Conservation (phyloP, 1,140 invertebrate species). For the Babylonia areolata region DNA sequence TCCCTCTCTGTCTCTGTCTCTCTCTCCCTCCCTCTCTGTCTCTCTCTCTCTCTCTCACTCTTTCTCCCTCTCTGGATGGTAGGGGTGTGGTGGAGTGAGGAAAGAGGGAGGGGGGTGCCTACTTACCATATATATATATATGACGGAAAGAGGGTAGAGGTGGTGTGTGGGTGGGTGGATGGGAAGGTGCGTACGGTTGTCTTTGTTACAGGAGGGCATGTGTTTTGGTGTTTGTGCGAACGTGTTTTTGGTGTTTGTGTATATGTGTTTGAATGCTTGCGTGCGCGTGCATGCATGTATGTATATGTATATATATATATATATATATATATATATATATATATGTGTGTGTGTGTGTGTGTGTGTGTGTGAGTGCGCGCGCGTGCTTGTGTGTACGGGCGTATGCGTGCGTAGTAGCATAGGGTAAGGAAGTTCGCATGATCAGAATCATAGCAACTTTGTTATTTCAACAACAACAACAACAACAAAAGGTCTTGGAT, state of each 20-base stretch:
- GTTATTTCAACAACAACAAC: too few relatives aligned
- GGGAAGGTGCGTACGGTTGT: too few relatives aligned
- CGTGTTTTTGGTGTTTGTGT: background rate
- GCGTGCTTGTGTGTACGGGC: background rate
- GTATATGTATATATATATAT: background rate
- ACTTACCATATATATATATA: too few relatives aligned
- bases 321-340: background rate
- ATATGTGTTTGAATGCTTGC: background rate
- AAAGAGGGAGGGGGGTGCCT: too few relatives aligned
- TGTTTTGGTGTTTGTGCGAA: too few relatives aligned
- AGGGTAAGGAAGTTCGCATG: too few relatives aligned
- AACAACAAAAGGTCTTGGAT: too few relatives aligned
- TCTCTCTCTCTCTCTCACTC: background rate
- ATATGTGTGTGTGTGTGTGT: background rate
- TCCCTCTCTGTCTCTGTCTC: background rate
- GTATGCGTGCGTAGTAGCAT: background rate
- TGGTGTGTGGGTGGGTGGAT: too few relatives aligned
- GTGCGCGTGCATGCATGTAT: background rate
- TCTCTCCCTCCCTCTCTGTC: background rate
- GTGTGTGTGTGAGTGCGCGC: background rate
- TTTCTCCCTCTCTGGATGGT: background rate
- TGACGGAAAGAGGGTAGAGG: too few relatives aligned
- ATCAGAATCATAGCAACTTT: too few relatives aligned
- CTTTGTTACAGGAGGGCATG: too few relatives aligned
- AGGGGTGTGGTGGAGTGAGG: too few relatives aligned